These are phyloP conservation scores for Serripes groenlandicus DNA, from an alignment of 2,888 invertebrate genomes.

Conservation along the genomic window DNA sequence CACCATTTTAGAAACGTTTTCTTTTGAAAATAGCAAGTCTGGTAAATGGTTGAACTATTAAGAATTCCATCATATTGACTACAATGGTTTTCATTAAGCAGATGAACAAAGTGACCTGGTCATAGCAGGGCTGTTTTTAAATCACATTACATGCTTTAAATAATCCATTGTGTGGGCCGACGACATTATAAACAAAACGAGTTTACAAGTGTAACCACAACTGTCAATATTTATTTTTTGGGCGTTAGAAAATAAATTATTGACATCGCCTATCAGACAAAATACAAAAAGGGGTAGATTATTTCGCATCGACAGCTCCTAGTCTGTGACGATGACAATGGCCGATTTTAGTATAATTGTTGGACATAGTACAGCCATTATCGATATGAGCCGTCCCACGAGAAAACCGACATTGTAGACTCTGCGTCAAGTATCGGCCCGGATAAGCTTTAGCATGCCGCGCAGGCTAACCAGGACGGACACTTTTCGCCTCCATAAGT, in stretches of 20 bases:
- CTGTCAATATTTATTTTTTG: constrained; percentile 7
- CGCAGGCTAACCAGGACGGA: too few species aligned
- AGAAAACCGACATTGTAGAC: too few species aligned
- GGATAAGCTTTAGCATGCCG: too few species aligned
- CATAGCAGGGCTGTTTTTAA: background rate
- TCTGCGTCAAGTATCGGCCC: too few species aligned
- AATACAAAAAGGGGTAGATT: background rate
- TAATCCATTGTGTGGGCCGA: constrained; percentile 1
- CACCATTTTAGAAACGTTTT: too few species aligned
- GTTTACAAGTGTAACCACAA: background rate
- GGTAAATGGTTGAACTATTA: too few species aligned
- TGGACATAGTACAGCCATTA: too few species aligned
- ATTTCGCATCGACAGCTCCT: background rate
- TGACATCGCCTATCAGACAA: constrained; percentile 8
- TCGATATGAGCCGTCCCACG: too few species aligned
- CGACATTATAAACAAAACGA: constrained; percentile 11
- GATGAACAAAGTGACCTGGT: constrained; percentile 5
- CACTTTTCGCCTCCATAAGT: too few species aligned
- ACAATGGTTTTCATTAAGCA: constrained; percentile 6
- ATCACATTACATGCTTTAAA: constrained; percentile 25
- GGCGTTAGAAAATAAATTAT: constrained; percentile 17
- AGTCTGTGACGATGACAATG: too few species aligned
- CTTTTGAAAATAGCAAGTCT: too few species aligned
- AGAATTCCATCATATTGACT: background rate
- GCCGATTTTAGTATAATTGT: too few species aligned